A percentile compares a stretch with the other conserved stretches of the same genome.
phyloP scores from a whole-genome alignment of 2,113 vertebrate genomes.

The Gobiocypris rarus region DNA sequence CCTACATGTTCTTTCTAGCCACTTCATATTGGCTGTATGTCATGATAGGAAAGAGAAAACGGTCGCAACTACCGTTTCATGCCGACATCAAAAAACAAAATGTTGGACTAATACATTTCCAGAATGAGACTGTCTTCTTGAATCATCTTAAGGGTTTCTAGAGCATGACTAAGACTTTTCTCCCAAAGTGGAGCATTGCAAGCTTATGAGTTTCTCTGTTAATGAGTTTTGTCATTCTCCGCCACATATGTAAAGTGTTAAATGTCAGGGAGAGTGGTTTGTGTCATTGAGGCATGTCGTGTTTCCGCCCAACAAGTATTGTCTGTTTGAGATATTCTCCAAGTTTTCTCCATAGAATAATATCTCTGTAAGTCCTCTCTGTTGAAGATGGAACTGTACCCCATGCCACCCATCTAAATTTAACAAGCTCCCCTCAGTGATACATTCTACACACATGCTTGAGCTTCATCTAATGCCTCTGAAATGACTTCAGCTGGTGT shows the following conservation, averaged over 20 bases:
- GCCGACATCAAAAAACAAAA: not conserved
- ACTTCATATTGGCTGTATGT: too few relatives aligned
- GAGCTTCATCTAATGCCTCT: not conserved
- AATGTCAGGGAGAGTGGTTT: not conserved
- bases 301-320: not conserved
- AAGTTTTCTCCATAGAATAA: not conserved
- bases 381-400: not conserved
- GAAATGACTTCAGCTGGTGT: not conserved
- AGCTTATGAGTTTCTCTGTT: not conserved
- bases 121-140: not conserved
- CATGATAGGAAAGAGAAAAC: too few relatives aligned
- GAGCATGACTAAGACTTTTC: conserved; percentile 1
- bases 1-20: too few relatives aligned
- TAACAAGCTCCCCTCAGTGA: not conserved
- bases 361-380: not conserved
- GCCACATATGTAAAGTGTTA: not conserved
- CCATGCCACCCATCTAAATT: conserved; percentile 10
- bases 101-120: not conserved
- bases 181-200: not conserved
- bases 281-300: not conserved
- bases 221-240: not conserved
- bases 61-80: too few relatives aligned
- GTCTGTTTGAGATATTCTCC: not conserved
- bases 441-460: conserved; percentile 30
- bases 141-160: not conserved